Conservation (phyloP, 1,140 invertebrate species). For the Spodoptera litura region DNA sequence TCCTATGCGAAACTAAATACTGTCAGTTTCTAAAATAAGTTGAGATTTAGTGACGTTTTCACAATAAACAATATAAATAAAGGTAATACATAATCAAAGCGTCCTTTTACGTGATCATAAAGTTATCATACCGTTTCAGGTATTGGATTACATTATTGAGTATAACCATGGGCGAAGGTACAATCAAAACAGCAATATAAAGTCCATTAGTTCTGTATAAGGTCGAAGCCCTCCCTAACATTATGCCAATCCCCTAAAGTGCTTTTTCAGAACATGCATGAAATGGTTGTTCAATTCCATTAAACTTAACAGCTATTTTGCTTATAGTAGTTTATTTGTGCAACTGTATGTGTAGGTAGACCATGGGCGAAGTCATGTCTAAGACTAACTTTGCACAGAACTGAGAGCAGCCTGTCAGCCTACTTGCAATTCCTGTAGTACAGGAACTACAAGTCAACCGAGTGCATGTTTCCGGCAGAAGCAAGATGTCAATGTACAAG, state of each 20-base stretch:
- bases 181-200: background rate
- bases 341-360: background rate
- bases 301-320: slow-evolving; percentile 42
- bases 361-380: background rate
- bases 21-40: background rate
- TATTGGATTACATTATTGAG: background rate
- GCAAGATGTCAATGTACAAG: background rate
- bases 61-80: too few species aligned
- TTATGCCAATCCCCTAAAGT: slow-evolving; percentile 32
- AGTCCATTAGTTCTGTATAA: slow-evolving; percentile 8
- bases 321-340: background rate
- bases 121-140: background rate
- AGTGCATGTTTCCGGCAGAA: slow-evolving; percentile 11
- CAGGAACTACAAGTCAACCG: background rate
- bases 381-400: slow-evolving; percentile 22
- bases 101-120: too few species aligned
- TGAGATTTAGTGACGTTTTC: too few species aligned
- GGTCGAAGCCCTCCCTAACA: slow-evolving; percentile 14
- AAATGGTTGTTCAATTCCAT: slow-evolving; percentile 48
- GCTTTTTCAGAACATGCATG: slow-evolving; percentile 21
- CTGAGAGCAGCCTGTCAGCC: background rate
- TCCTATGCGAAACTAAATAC: background rate
- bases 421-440: slow-evolving; percentile 1
- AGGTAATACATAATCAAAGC: too few species aligned
- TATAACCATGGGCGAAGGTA: background rate